Conservation (phyloP, 1,140 invertebrate species). For the Rhagoletis zephyria region DNA sequence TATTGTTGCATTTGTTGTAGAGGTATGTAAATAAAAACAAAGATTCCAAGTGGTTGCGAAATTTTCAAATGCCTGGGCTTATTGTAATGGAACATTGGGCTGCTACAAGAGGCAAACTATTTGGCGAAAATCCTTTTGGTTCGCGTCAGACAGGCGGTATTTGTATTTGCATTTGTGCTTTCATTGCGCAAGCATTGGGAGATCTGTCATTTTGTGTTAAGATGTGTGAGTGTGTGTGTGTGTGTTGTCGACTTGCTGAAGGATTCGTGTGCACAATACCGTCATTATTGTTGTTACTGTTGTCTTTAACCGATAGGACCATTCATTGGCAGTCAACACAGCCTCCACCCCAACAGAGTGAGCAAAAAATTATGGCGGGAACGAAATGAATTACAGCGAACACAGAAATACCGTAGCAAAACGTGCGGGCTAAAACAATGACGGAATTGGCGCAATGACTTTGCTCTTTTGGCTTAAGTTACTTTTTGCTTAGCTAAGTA, state of each 20-base stretch:
- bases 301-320: background rate
- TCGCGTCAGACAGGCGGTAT: background rate
- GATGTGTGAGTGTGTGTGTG: background rate
- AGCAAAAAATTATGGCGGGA: background rate
- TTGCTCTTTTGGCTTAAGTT: background rate
- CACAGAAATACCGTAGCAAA: background rate
- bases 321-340: background rate
- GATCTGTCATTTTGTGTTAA: background rate
- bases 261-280: background rate
- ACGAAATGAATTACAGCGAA: background rate
- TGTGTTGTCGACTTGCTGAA: background rate
- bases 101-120: background rate
- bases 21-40: background rate
- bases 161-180: conserved; percentile 24
- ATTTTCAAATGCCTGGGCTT: background rate
- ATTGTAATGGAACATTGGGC: background rate
- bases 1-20: conserved; percentile 4
- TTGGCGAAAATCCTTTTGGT: background rate
- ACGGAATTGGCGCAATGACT: conserved; percentile 20
- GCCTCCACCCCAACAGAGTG: background rate
- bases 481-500: background rate
- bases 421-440: background rate
- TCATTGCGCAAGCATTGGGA: background rate
- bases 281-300: background rate
- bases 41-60: background rate